These are phyloP conservation scores for Cyprinodon tularosa DNA, from an alignment of 2,113 vertebrate species.

Conservation along the genomic window DNA sequence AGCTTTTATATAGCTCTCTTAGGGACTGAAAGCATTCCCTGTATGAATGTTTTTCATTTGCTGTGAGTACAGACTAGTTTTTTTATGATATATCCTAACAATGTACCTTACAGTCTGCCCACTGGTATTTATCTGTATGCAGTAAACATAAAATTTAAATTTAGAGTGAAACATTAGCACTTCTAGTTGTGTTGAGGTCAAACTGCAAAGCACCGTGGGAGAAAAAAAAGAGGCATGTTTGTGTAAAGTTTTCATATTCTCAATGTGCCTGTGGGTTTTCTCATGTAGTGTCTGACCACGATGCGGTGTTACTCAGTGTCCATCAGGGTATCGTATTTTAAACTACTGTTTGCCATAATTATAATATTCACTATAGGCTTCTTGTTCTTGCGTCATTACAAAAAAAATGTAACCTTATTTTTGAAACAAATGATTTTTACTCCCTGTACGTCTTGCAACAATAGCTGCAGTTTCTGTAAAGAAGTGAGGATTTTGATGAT, in stretches of 20 bases:
- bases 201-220: background rate
- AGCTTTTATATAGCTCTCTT: constrained; percentile 49
- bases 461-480: background rate
- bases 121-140: background rate
- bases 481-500: background rate
- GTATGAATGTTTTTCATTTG: constrained; percentile 59
- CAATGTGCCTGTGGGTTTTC: background rate
- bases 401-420: background rate
- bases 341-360: background rate
- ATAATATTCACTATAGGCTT: background rate
- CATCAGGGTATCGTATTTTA: background rate
- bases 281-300: background rate
- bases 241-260: background rate
- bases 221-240: background rate
- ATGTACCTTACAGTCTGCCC: constrained; percentile 6
- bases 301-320: background rate
- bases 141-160: background rate
- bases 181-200: background rate
- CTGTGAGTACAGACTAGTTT: constrained; percentile 25
- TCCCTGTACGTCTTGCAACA: background rate
- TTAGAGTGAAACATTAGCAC: too few species aligned
- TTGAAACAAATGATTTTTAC: background rate
- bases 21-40: constrained; percentile 45
- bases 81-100: constrained; percentile 9
- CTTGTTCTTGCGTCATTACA: background rate